Base-by-base conservation (phyloP, 1,140 invertebrate genomes). In the Heliconius himera region DNA sequence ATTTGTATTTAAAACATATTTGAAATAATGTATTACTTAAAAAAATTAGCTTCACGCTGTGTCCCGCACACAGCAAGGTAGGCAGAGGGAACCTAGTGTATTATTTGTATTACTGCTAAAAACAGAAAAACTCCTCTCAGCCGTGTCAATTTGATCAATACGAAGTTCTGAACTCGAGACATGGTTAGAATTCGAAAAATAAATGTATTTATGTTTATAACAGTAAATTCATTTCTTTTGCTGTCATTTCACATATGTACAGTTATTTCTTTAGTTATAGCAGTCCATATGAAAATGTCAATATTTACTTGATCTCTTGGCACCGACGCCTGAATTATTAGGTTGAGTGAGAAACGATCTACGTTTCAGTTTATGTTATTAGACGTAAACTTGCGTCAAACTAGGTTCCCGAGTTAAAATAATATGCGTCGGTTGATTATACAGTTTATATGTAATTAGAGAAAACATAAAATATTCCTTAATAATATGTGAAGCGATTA, bases 271-370 rank as follows among this genome's bases (percentile, higher is more conserved):
- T 29, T 29, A 66, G 13, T 1, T 66, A 66, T 66, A 26, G 13
- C 1, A 13, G 60, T 26, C 13, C 3, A 29, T 29, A 22, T 66
- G 60, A 76, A 76, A 83, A 83, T 79, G 79, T 79, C 81, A 83
- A 86, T 91, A 88, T 90, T 92, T 89, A 88, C 82, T 78, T 81
- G 81, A 85, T 88, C 80, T 87, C 83, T 91, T 90, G 85, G 87
- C 90, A 88, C 86, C 72, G 60, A 79, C 84, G 81, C 77, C 73
- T 33, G 41, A 77, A 81, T 81, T 88, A 89, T 89, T 89, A 90
- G 87, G 81, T 85, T 85, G 81, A 85, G 83, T 84, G 88, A 74
- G 81, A 88, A 94, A 78, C 84, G 88, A 89, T 90, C 92, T 92
- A 91, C 83, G 84, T 86, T 88, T 80, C 81, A 71, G 76, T 74